Conservation (phyloP, 2,113 vertebrate genomes). For the Tor tambroides region DNA sequence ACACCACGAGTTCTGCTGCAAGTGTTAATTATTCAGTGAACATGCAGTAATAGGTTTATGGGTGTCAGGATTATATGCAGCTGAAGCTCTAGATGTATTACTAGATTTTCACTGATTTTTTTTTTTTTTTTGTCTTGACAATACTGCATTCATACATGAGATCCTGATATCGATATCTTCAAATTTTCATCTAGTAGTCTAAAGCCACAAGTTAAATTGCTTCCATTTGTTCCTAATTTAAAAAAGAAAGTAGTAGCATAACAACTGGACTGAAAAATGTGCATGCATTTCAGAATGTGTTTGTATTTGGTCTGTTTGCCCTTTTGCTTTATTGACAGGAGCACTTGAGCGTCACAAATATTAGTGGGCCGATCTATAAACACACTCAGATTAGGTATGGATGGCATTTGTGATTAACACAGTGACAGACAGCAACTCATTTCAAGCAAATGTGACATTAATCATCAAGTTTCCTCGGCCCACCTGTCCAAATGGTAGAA, state of each 20-base stretch:
- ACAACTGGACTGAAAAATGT: neutral
- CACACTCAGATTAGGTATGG: neutral
- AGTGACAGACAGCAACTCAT: neutral
- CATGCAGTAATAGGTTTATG: too few species aligned
- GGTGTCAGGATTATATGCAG: neutral
- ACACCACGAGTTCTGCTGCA: neutral
- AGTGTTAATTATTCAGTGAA: neutral
- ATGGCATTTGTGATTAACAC: neutral
- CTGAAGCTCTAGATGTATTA: neutral
- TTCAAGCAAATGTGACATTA: neutral
- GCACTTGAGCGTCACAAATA: neutral
- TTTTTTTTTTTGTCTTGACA: neutral
- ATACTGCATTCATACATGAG: neutral
- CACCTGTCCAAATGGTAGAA: neutral
- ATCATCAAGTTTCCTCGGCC: neutral
- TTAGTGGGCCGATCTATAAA: neutral
- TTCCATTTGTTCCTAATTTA: neutral
- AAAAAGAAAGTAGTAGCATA: neutral
- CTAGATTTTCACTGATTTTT: too few species aligned
- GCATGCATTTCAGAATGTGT: neutral
- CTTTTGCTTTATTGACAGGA: neutral
- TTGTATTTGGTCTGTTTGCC: neutral
- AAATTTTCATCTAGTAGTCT: neutral
- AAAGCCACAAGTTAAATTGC: neutral
- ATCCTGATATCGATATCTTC: neutral